Evolutionary conservation across 1,140 invertebrate species (phyloP).

Genomic region (Drosophila ficusphila): DNA sequence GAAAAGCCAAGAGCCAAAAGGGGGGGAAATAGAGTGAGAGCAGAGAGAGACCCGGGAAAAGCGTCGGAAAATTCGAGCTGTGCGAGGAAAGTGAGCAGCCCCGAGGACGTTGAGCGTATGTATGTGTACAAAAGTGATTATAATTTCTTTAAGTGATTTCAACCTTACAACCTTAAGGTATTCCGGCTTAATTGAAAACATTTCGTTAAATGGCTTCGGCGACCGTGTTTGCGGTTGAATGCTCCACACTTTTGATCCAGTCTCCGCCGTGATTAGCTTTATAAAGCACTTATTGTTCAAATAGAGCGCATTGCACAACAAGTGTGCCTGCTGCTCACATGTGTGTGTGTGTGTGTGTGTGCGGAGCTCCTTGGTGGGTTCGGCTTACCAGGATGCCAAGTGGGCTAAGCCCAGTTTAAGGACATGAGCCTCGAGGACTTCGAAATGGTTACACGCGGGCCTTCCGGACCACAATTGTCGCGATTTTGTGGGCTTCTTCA

Average conservation of each 20-base stretch:
- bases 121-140: constrained; percentile 81
- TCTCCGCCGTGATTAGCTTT: constrained; percentile 61
- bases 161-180: constrained; percentile 78
- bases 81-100: constrained; percentile 50
- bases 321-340: constrained; percentile 1
- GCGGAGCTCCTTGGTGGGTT: no score
- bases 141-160: constrained; percentile 81
- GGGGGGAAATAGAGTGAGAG: no score
- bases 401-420: no score
- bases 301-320: not conserved
- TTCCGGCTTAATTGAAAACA: constrained; percentile 74
- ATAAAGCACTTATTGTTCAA: not conserved
- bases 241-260: constrained; percentile 48
- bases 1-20: not conserved
- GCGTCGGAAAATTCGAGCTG: not conserved
- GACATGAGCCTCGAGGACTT: not conserved
- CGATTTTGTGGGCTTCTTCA: no score
- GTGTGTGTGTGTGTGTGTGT: not conserved
- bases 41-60: no score
- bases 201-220: constrained; percentile 69
- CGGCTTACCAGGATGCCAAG: not conserved
- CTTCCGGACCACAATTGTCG: no score
- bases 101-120: constrained; percentile 72
- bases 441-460: not conserved
- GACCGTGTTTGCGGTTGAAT: constrained; percentile 62